phyloP scores from a whole-genome alignment of 2,113 vertebrate species.

The Zosterops hypoxanthus region DNA sequence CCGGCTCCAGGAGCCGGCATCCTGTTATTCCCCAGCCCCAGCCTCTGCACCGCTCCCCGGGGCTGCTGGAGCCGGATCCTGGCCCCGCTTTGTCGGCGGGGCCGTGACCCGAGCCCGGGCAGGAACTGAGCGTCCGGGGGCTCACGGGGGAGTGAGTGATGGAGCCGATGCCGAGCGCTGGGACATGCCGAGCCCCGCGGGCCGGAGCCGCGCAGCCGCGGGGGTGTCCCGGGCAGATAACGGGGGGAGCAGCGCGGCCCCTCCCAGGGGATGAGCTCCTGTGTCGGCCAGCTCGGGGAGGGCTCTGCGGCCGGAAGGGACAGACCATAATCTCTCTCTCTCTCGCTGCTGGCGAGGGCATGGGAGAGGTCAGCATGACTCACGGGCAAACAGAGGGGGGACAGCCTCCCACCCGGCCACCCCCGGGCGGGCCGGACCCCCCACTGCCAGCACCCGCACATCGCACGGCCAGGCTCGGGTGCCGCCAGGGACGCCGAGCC shows the following conservation, averaged over 20 bases:
- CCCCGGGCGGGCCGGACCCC: neutral
- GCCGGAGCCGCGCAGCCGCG: neutral
- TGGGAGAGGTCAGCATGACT: conserved; percentile 72
- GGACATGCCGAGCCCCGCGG: neutral
- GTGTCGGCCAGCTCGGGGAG: neutral
- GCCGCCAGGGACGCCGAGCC: neutral
- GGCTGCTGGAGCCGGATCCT: neutral
- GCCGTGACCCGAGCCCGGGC: neutral
- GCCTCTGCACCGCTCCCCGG: neutral
- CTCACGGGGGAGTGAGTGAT: rapidly evolving
- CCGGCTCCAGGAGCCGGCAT: neutral
- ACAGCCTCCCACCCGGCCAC: neutral
- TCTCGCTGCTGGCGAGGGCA: conserved; percentile 32
- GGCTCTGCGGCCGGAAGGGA: conserved; percentile 38
- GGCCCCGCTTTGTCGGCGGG: neutral
- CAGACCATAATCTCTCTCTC: conserved; percentile 29
- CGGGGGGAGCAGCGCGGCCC: neutral
- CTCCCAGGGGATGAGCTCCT: conserved; percentile 28
- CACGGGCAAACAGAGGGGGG: neutral
- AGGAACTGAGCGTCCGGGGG: rapidly evolving
- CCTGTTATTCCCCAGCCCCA: neutral
- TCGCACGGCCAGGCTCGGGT: rapidly evolving
- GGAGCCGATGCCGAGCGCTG: neutral
- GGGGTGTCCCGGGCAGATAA: neutral
- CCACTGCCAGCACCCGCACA: neutral